Conservation (phyloP, 2,888 invertebrate genomes). For the Atethmia centrago region DNA sequence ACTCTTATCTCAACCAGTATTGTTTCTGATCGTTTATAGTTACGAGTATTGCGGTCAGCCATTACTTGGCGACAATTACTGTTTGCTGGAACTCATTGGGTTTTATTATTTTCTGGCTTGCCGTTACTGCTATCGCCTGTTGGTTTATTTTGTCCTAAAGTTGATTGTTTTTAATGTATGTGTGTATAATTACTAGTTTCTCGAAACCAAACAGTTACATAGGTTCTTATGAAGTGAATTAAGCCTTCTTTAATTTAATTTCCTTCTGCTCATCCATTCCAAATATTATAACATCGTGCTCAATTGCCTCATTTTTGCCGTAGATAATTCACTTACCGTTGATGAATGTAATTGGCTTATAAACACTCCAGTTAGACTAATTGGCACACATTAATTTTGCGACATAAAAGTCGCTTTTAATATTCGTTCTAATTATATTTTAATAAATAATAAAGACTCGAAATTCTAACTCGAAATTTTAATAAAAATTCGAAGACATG, state of each 20-base stretch:
- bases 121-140: slow-evolving; percentile 31
- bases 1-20: slow-evolving; percentile 45
- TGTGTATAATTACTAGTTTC: background rate
- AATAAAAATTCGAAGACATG: too few relatives aligned
- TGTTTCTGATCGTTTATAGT: slow-evolving; percentile 53
- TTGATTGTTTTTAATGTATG: background rate
- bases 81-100: slow-evolving; percentile 47
- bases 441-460: too few relatives aligned
- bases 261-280: slow-evolving; percentile 6
- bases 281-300: slow-evolving; percentile 25
- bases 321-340: slow-evolving; percentile 26
- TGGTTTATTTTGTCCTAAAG: slow-evolving; percentile 15
- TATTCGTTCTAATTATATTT: slow-evolving; percentile 15
- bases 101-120: slow-evolving; percentile 51
- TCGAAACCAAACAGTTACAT: background rate
- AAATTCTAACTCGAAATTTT: too few relatives aligned
- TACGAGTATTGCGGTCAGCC: slow-evolving; percentile 48
- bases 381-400: slow-evolving; percentile 27
- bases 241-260: slow-evolving; percentile 24
- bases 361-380: slow-evolving; percentile 43
- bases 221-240: slow-evolving; percentile 12
- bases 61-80: slow-evolving; percentile 56
- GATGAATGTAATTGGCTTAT: slow-evolving; percentile 49
- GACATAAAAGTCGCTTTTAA: slow-evolving; percentile 34
- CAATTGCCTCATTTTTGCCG: slow-evolving; percentile 29